Percentiles rank a stretch among this genome's conserved stretches.
phyloP scores from a whole-genome alignment of 2,113 vertebrate genomes.

The Prinia subflava region DNA sequence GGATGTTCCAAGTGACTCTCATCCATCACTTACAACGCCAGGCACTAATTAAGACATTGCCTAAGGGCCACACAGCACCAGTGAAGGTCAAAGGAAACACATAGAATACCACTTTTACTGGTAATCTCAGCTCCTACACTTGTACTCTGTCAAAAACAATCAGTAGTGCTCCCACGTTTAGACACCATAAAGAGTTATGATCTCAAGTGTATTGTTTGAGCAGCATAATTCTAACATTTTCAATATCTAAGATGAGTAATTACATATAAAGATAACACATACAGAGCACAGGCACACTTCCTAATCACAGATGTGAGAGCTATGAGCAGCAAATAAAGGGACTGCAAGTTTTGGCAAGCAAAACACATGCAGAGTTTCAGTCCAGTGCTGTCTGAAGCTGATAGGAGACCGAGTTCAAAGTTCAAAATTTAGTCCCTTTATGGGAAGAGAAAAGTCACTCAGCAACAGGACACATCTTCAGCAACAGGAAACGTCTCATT shows the following conservation, averaged over 20 bases:
- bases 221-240: not conserved
- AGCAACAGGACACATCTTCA: conserved; percentile 66
- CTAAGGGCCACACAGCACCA: not conserved
- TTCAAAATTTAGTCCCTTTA: conserved; percentile 25
- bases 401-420: not conserved
- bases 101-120: not conserved
- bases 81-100: not conserved
- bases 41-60: not conserved
- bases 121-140: not conserved
- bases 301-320: not conserved
- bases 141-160: not conserved
- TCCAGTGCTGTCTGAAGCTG: not conserved
- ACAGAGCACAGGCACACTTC: not conserved
- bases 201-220: not conserved
- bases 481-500: conserved; percentile 71
- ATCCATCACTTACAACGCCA: not conserved
- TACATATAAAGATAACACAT: not conserved
- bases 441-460: not conserved
- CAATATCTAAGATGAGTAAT: not conserved
- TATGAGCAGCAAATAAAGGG: not conserved
- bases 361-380: not conserved
- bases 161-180: not conserved
- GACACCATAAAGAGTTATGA: not conserved
- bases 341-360: not conserved
- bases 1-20: not conserved